Evolutionary conservation across 2,113 vertebrate species (phyloP).

Genomic region (Prunella himalayana): DNA sequence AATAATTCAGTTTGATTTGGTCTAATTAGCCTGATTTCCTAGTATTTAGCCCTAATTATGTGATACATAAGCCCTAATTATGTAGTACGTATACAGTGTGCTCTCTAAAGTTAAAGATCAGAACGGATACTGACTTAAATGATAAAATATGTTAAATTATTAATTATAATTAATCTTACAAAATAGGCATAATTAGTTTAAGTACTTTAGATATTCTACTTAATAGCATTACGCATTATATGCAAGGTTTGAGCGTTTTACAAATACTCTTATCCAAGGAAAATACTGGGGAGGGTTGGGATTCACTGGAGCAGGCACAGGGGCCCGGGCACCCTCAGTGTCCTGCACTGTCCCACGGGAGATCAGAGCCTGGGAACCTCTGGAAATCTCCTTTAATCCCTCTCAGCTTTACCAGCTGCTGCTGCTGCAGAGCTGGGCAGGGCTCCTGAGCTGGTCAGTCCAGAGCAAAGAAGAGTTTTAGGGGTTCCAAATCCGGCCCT

Average conservation of each 20-base stretch:
- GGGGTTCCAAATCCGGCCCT: not conserved
- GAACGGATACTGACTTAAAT: slow-evolving; percentile 84
- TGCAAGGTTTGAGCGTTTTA: slow-evolving; percentile 60
- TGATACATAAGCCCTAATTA: slow-evolving; percentile 84
- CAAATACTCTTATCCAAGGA: slow-evolving; percentile 32
- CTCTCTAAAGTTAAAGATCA: slow-evolving; percentile 85
- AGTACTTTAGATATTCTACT: slow-evolving; percentile 79
- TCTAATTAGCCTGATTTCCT: slow-evolving; percentile 85
- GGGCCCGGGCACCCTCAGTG: not conserved
- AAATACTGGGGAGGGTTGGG: not conserved
- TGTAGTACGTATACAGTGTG: slow-evolving; percentile 76
- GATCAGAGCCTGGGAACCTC: not conserved
- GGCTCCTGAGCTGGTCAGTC: not conserved
- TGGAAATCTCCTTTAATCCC: not conserved
- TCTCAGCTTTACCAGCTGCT: not conserved
- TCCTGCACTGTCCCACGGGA: not conserved
- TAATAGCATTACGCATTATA: slow-evolving; percentile 72
- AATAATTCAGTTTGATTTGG: slow-evolving; percentile 85
- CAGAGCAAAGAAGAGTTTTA: rapidly evolving
- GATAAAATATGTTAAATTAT: slow-evolving; percentile 86
- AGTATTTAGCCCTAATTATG: slow-evolving; percentile 85
- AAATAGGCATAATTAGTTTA: slow-evolving; percentile 83
- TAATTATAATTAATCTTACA: slow-evolving; percentile 85
- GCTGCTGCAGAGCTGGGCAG: not conserved
- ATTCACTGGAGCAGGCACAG: not conserved